These are phyloP conservation scores for Dicyrtoma fusca DNA, from an alignment of 2,888 invertebrate species.

Conservation along the genomic window DNA sequence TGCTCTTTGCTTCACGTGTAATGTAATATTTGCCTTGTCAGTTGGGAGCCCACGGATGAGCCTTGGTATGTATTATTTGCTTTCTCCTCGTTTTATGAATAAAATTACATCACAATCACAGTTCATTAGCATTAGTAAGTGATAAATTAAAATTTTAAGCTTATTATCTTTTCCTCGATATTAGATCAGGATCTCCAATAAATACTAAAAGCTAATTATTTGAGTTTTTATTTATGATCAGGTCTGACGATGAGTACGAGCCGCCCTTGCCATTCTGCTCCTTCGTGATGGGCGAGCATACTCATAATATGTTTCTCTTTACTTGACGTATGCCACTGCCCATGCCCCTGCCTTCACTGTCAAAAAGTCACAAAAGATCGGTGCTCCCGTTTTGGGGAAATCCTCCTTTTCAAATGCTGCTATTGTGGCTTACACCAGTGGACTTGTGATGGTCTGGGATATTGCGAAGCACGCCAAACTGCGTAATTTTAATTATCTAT, in stretches of 20 bases:
- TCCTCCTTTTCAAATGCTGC: slow-evolving; percentile 46
- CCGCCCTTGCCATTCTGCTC: slow-evolving; percentile 91
- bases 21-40: slow-evolving; percentile 88
- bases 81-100: too few species aligned
- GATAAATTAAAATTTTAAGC: too few species aligned
- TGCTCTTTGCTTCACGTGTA: slow-evolving; percentile 95
- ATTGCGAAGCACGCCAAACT: slow-evolving; percentile 77
- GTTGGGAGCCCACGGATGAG: slow-evolving; percentile 96
- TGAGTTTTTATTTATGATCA: too few species aligned
- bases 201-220: too few species aligned
- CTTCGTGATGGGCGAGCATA: slow-evolving; percentile 91
- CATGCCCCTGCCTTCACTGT: slow-evolving; percentile 71
- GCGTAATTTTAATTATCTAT: slow-evolving; percentile 25
- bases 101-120: too few species aligned
- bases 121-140: too few species aligned
- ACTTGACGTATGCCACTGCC: slow-evolving; percentile 80
- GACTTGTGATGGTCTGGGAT: slow-evolving; percentile 78
- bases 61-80: slow-evolving; percentile 66
- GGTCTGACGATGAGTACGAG: slow-evolving; percentile 91
- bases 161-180: too few species aligned
- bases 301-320: slow-evolving; percentile 91
- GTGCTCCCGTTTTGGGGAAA: slow-evolving; percentile 47
- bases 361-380: slow-evolving; percentile 23
- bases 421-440: slow-evolving; percentile 58
- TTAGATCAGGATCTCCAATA: too few species aligned